Evolutionary conservation across 2,797 vertebrate genomes (phyloP), one percentile per base, ranked within the genome.

Genomic region (Nannoperca obscura): DNA sequence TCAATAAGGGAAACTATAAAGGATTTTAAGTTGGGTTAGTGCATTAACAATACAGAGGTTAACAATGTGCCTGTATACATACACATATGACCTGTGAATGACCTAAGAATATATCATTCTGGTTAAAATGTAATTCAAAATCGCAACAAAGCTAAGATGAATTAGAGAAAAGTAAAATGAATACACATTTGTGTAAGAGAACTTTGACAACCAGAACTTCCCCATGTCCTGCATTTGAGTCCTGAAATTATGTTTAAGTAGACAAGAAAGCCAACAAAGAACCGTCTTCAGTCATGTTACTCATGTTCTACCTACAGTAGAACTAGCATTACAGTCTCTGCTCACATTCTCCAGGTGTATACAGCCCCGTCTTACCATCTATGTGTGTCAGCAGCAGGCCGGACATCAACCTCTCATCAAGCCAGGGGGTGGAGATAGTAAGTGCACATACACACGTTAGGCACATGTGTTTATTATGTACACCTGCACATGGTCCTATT

Each of bases 291-390:
- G 50, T 62, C 50, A 17, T 6, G 34, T 42, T 22, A 5, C 68
- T 17, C 0, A 15, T 66, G 24, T 62, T 58, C 1, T 9, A 17
- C 7, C 7, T 20, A 12, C 47, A 22, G 20, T 7, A 2, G 4
- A 15, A 1, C 12, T 3, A 19, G 12, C 15, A 6, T 27, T 22
- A 20, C 52, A 30, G 36, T 27, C 10, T 74, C 59, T 74, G 46
- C 64, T 80, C 52, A 19, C 5, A 0, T 61, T 9, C 46, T 54
- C 1, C 84, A 93, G 91, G 87, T 90, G 67, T 38, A 46, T 94
- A 27, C 78, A 96, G 84, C 97, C 97, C 0, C 96, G 97, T 76
- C 97, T 99, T 86, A 98, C 97, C 85, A 95, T 99, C 83, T 98
- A 99, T 50, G 96, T 98, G 60, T 97, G 96, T 85, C 97, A 98